Evolutionary conservation across 1,140 invertebrate species (phyloP).

Genomic region (Drosophila ogumai): DNA sequence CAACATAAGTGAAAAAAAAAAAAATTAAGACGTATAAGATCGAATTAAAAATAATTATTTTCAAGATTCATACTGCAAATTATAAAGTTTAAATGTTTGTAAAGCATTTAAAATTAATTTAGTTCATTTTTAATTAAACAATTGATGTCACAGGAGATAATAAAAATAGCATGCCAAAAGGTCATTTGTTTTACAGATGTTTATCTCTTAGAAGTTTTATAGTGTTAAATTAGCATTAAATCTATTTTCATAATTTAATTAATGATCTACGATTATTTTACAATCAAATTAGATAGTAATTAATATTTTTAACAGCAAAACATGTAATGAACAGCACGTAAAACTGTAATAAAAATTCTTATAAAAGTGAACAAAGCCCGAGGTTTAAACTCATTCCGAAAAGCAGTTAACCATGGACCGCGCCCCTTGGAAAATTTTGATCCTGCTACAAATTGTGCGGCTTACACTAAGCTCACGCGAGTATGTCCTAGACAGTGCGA

Average conservation of each 20-base stretch:
- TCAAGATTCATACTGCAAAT: too few species aligned
- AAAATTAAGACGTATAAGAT: not conserved
- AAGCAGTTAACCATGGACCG: not conserved
- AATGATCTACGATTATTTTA: not conserved
- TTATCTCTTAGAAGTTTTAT: not conserved
- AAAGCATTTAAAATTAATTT: not conserved
- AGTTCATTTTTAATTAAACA: not conserved
- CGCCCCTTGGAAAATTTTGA: not conserved
- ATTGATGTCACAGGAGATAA: not conserved
- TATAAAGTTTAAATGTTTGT: not conserved
- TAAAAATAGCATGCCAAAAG: not conserved
- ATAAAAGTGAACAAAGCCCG: not conserved
- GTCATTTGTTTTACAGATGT: not conserved
- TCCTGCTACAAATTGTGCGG: not conserved
- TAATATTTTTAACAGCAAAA: not conserved
- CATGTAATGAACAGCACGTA: not conserved
- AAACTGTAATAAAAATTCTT: not conserved
- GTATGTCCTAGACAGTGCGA: not conserved
- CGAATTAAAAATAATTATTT: not conserved
- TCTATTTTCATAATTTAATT: not conserved
- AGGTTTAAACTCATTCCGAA: not conserved
- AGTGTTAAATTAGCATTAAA: not conserved
- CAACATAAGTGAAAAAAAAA: too few species aligned
- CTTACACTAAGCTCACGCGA: not conserved
- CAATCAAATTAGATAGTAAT: not conserved